These are phyloP conservation scores for Octodonta nipae DNA, from an alignment of 2,888 invertebrate genomes.

Conservation along the genomic window DNA sequence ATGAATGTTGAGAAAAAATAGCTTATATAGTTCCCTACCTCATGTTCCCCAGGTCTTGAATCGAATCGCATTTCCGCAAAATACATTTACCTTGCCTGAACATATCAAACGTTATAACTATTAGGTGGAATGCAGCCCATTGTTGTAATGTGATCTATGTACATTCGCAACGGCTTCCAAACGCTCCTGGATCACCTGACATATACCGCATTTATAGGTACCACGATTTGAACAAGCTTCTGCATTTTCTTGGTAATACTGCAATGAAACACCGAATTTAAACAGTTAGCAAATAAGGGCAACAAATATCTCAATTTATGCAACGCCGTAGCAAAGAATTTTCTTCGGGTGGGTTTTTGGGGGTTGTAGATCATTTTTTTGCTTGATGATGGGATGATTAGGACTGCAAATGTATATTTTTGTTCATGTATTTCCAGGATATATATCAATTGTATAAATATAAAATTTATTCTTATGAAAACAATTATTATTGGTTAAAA, in stretches of 20 bases:
- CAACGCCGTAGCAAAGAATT: too few species aligned
- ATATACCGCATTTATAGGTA: slow-evolving; percentile 80
- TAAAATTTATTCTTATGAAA: too few species aligned
- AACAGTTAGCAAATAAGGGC: neutral
- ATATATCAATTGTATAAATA: too few species aligned
- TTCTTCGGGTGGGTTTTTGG: too few species aligned
- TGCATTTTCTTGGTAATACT: slow-evolving; percentile 53
- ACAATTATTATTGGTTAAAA: too few species aligned
- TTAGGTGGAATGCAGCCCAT: slow-evolving; percentile 17
- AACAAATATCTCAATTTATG: neutral
- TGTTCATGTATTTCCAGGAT: too few species aligned
- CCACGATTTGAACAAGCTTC: slow-evolving; percentile 60
- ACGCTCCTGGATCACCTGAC: slow-evolving; percentile 69
- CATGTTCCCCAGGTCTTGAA: slow-evolving; percentile 46
- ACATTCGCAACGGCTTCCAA: slow-evolving; percentile 85
- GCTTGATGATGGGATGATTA: too few species aligned
- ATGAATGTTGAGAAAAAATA: too few species aligned
- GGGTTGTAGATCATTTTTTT: too few species aligned
- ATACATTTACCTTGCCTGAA: slow-evolving; percentile 67
- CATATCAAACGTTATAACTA: slow-evolving; percentile 34
- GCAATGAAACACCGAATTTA: slow-evolving; percentile 10
- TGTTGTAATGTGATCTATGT: slow-evolving; percentile 20
- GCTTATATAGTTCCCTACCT: too few species aligned
- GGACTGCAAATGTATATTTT: too few species aligned
- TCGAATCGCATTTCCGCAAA: slow-evolving; percentile 66